Evolutionary conservation across 1,140 invertebrate species (phyloP).

Genomic region (Phymastichus coffea): DNA sequence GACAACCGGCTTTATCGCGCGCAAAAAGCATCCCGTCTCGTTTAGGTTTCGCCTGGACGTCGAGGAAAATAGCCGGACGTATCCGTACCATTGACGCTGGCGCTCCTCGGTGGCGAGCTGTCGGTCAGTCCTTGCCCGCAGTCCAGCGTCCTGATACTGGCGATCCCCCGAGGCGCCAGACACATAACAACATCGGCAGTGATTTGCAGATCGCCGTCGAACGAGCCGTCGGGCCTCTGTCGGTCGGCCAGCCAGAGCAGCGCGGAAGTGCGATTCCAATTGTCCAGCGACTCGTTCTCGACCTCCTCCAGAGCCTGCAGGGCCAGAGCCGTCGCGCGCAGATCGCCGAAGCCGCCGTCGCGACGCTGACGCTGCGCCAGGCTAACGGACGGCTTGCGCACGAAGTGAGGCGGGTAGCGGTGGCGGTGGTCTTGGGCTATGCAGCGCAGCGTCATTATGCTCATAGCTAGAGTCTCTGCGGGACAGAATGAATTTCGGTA

Average conservation of each 20-base stretch:
- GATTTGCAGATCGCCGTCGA: slow-evolving; percentile 67
- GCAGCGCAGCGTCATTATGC: slow-evolving; percentile 78
- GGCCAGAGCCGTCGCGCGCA: slow-evolving; percentile 78
- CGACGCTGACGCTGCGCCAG: slow-evolving; percentile 74
- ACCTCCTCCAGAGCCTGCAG: slow-evolving; percentile 77
- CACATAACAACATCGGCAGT: slow-evolving; percentile 77
- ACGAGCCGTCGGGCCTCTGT: slow-evolving; percentile 75
- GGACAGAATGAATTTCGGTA: slow-evolving; percentile 9
- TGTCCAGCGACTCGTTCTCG: slow-evolving; percentile 61
- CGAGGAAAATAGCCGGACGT: too few relatives aligned
- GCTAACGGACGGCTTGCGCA: slow-evolving; percentile 70
- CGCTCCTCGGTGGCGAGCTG: too few relatives aligned
- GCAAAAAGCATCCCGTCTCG: too few relatives aligned
- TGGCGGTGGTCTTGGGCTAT: slow-evolving; percentile 82
- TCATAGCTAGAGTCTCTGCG: slow-evolving; percentile 83
- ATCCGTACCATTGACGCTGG: too few relatives aligned
- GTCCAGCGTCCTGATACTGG: slow-evolving; percentile 67
- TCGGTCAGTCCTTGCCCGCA: slow-evolving; percentile 61
- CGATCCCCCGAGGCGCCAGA: slow-evolving; percentile 66
- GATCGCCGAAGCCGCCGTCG: slow-evolving; percentile 79
- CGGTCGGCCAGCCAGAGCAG: slow-evolving; percentile 69
- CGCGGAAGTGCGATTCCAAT: slow-evolving; percentile 77
- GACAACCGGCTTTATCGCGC: too few relatives aligned
- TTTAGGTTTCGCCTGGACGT: too few relatives aligned
- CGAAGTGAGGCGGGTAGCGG: slow-evolving; percentile 74